These are phyloP conservation scores for Uria aalge DNA, from an alignment of 2,113 vertebrate species.

Conservation along the genomic window DNA sequence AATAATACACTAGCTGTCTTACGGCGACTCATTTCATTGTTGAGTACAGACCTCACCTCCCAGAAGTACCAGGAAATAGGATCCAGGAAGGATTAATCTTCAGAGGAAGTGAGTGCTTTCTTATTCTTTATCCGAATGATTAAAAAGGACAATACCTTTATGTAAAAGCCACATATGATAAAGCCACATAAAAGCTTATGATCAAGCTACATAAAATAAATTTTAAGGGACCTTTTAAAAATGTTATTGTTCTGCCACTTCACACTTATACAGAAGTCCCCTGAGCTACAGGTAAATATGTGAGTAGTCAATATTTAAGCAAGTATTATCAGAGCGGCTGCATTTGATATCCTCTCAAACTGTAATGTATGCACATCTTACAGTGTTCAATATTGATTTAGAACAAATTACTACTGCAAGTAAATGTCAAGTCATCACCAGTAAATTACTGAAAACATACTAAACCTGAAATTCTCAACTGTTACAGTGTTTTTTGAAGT, in stretches of 20 bases:
- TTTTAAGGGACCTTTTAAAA: background rate
- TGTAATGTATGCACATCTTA: constrained; percentile 9
- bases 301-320: constrained; percentile 10
- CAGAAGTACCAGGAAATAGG: background rate
- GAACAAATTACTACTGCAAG: constrained; percentile 19
- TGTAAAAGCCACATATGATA: background rate
- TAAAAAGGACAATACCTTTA: background rate
- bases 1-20: background rate
- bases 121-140: background rate
- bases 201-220: background rate
- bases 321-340: background rate
- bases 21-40: background rate
- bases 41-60: background rate
- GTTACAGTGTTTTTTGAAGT: background rate
- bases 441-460: background rate
- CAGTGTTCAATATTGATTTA: constrained; percentile 40
- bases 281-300: background rate
- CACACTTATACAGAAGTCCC: background rate
- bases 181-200: background rate
- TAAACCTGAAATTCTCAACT: background rate
- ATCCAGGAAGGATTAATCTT: background rate
- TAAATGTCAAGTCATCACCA: constrained; percentile 25
- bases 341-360: constrained; percentile 16
- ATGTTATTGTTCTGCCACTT: background rate
- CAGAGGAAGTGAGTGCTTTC: background rate